Percentiles rank a stretch among this genome's conserved stretches.
phyloP scores from a whole-genome alignment of 2,113 vertebrate genomes.

The Brachyistius frenatus region DNA sequence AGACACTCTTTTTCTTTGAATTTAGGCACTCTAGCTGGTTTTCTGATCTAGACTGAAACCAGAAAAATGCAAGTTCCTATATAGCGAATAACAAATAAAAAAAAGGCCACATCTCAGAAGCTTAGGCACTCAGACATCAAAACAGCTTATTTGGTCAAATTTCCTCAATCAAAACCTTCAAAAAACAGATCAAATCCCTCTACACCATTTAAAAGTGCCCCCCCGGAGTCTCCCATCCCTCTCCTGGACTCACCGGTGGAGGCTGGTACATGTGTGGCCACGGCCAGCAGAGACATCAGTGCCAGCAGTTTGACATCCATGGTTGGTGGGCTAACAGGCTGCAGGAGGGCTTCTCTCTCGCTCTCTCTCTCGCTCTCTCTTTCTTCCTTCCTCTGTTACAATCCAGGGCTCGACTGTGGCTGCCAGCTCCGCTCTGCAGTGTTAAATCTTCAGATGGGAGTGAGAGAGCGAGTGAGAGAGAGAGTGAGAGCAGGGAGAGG shows the following conservation, averaged over 20 bases:
- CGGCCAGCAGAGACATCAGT: conserved; percentile 85
- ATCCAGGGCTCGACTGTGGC: conserved; percentile 80
- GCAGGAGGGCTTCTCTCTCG: conserved; percentile 48
- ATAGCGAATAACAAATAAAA: background rate
- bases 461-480: conserved; percentile 42
- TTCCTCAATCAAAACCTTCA: background rate
- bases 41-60: background rate
- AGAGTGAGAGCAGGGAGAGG: conserved; percentile 46
- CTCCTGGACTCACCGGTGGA: conserved; percentile 73
- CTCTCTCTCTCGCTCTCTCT: too few relatives aligned
- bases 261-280: conserved; percentile 77
- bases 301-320: conserved; percentile 91
- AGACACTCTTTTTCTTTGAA: background rate
- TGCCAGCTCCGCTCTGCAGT: conserved; percentile 59
- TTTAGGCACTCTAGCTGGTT: background rate
- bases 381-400: conserved; percentile 64
- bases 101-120: background rate
- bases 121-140: background rate
- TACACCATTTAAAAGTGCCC: background rate
- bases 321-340: conserved; percentile 50
- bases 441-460: conserved; percentile 75
- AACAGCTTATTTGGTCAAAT: background rate
- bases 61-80: too few relatives aligned
- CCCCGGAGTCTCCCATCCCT: background rate
- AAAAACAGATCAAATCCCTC: background rate